Evolutionary conservation across 2,797 vertebrate species (phyloP).

Genomic region (Myioborus miniatus): DNA sequence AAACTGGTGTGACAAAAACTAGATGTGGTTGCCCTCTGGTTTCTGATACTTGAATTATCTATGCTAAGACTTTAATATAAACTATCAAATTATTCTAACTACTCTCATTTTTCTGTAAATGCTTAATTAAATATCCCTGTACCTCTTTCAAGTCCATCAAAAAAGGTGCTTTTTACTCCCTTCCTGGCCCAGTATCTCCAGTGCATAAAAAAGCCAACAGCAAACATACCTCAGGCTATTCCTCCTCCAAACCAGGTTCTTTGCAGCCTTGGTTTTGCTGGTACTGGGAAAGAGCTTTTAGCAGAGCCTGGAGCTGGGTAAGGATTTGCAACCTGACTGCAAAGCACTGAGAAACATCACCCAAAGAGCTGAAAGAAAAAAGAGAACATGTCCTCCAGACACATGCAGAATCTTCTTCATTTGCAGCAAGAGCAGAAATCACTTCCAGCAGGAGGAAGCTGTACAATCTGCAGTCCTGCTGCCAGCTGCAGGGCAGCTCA

Average conservation of each 20-base stretch:
- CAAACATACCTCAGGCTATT: not conserved
- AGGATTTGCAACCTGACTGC: not conserved
- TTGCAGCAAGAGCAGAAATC: not conserved
- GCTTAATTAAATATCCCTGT: not conserved
- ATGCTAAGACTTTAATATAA: not conserved
- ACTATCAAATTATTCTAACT: not conserved
- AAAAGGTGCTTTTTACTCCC: not conserved
- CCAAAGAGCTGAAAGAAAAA: not conserved
- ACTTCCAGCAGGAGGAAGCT: not conserved
- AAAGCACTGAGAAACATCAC: not conserved
- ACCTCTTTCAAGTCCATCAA: not conserved
- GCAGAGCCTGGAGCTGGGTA: not conserved
- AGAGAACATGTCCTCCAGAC: not conserved
- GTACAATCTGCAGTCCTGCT: not conserved
- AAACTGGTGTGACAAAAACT: not conserved
- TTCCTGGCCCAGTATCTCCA: not conserved
- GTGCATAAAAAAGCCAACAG: not conserved
- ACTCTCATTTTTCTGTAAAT: not conserved
- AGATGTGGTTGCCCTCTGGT: not conserved
- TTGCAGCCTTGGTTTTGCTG: not conserved
- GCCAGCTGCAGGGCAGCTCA: not conserved
- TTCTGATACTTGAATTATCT: constrained; percentile 23
- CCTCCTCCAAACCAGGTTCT: not conserved
- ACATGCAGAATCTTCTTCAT: not conserved
- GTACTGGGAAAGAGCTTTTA: not conserved